Conservation (phyloP, 2,888 invertebrate species). For the Rhaphigaster nebulosa region DNA sequence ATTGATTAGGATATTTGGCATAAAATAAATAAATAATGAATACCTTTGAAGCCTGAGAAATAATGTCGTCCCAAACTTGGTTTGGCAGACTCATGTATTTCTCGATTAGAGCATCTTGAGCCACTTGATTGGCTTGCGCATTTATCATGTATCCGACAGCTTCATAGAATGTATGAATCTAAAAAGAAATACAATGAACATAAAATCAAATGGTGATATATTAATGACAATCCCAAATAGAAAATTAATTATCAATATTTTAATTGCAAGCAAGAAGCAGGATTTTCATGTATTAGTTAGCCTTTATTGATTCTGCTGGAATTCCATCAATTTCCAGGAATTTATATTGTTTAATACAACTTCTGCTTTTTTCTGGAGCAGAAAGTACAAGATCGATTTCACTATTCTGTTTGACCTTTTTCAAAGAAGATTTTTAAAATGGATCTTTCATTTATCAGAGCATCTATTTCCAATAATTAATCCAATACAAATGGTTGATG, state of each 20-base stretch:
- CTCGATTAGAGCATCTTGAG: constrained; percentile 95
- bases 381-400: too few species aligned
- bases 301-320: too few species aligned
- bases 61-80: constrained; percentile 98
- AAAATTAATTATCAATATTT: background rate
- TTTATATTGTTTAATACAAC: too few species aligned
- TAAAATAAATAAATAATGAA: constrained; percentile 54
- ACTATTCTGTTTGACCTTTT: too few species aligned
- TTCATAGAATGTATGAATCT: constrained; percentile 97
- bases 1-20: constrained; percentile 24
- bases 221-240: background rate
- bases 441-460: too few species aligned
- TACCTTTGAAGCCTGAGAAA: constrained; percentile 92
- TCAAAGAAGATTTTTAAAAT: too few species aligned
- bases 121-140: constrained; percentile 90
- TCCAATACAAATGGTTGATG: too few species aligned
- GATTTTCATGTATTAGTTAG: too few species aligned
- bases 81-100: constrained; percentile 98
- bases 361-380: too few species aligned
- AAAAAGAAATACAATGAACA: constrained; percentile 49
- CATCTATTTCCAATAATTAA: too few species aligned
- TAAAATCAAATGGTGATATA: constrained; percentile 15
- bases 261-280: background rate
- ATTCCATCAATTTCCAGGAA: too few species aligned
- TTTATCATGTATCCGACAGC: constrained; percentile 99